A percentile compares a stretch with the other conserved stretches of the same genome.
phyloP scores from a whole-genome alignment of 2,797 vertebrate genomes.

The Heteromormyrus szaboi region DNA sequence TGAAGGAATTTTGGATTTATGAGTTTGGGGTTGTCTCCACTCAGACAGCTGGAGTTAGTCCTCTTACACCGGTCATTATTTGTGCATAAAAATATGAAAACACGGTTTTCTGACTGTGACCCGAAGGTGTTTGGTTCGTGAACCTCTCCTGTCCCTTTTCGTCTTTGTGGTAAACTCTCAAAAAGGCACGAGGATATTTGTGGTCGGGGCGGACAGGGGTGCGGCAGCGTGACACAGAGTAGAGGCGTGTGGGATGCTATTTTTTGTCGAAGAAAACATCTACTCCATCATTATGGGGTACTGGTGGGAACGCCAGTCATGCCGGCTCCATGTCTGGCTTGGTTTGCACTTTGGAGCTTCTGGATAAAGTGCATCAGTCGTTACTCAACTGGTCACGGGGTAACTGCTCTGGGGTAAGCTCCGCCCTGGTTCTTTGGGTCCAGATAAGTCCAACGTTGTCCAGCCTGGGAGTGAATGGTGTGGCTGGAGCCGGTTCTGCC shows the following conservation, averaged over 20 bases:
- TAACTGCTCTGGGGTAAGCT: neutral
- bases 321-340: conserved; percentile 49
- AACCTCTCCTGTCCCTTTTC: neutral
- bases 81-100: neutral
- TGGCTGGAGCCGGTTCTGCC: neutral
- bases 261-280: conserved; percentile 40
- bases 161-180: neutral
- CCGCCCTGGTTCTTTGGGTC: neutral
- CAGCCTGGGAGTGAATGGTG: neutral
- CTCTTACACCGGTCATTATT: neutral
- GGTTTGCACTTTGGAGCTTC: conserved; percentile 22
- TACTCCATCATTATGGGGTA: conserved; percentile 56
- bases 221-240: conserved; percentile 4
- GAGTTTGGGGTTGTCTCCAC: neutral
- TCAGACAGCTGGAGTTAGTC: neutral
- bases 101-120: neutral
- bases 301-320: conserved; percentile 41
- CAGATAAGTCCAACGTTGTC: neutral
- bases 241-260: conserved; percentile 29
- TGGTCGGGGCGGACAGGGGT: conserved; percentile 28
- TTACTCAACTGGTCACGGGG: neutral
- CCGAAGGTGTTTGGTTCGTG: neutral
- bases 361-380: neutral
- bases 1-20: neutral
- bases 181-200: neutral